Conservation (phyloP, 2,888 invertebrate species). For the Napeogenes sylphis region DNA sequence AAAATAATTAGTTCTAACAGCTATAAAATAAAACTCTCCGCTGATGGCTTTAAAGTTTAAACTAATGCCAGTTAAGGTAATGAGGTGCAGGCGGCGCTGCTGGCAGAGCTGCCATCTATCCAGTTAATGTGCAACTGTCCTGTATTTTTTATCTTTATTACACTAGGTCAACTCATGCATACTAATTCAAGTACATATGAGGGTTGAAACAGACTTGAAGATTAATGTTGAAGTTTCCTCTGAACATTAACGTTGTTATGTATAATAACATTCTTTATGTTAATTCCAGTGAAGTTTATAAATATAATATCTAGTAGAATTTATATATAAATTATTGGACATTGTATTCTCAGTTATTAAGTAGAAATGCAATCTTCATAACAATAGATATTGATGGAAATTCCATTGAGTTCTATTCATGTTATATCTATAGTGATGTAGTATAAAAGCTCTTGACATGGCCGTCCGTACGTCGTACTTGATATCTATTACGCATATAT, state of each 20-base stretch:
- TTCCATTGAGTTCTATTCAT: not conserved
- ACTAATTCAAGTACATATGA: constrained; percentile 14
- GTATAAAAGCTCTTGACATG: constrained; percentile 3
- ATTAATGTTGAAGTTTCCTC: not conserved
- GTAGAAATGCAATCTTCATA: not conserved
- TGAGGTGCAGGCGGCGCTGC: constrained; percentile 46
- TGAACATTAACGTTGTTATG: not conserved
- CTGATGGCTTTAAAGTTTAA: constrained; percentile 39
- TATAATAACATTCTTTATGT: not conserved
- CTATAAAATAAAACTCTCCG: constrained; percentile 22
- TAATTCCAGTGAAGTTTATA: no score
- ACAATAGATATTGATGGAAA: constrained; percentile 5
- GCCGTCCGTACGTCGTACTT: not conserved
- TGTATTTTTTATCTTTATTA: constrained; percentile 17
- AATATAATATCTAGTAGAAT: no score
- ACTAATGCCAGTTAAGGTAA: constrained; percentile 51
- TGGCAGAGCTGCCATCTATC: constrained; percentile 47
- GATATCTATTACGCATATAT: not conserved
- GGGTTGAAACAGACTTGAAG: not conserved
- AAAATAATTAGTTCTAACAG: not conserved
- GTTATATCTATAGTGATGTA: not conserved
- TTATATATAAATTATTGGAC: no score
- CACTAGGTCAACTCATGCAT: constrained; percentile 15
- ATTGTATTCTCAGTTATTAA: no score
- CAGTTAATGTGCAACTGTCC: constrained; percentile 8